Conservation (phyloP, 2,888 invertebrate species). For the Calliopum simillimum region DNA sequence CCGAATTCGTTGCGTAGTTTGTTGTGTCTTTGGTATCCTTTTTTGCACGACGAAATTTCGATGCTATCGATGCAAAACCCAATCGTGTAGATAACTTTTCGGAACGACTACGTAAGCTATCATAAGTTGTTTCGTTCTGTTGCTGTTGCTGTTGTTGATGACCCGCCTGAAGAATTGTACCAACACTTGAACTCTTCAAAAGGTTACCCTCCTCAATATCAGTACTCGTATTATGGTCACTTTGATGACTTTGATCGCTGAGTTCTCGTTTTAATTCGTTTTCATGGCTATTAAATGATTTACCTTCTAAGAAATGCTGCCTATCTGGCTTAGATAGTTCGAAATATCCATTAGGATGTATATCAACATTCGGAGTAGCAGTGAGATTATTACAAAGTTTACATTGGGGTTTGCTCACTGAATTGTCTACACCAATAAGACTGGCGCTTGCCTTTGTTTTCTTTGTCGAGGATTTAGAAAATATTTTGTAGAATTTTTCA, state of each 20-base stretch:
- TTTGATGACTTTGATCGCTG: constrained; percentile 62
- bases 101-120: constrained; percentile 53
- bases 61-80: constrained; percentile 71
- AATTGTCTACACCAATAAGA: no score
- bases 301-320: constrained; percentile 75
- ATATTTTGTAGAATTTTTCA: constrained; percentile 51
- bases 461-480: constrained; percentile 50
- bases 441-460: constrained; percentile 41
- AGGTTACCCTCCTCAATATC: constrained; percentile 70
- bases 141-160: neutral
- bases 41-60: constrained; percentile 72
- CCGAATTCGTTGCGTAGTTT: constrained; percentile 58
- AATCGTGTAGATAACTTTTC: constrained; percentile 66
- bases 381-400: no score
- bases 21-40: constrained; percentile 51
- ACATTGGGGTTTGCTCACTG: no score
- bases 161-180: constrained; percentile 72
- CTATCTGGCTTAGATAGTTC: constrained; percentile 71
- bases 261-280: constrained; percentile 45
- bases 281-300: constrained; percentile 44
- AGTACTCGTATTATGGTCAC: constrained; percentile 75
- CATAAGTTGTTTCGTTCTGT: neutral
- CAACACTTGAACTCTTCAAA: constrained; percentile 81
- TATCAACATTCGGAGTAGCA: no score
- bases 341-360: constrained; percentile 2